phyloP scores from a whole-genome alignment of 1,140 invertebrate species.

The Copidosoma floridanum region DNA sequence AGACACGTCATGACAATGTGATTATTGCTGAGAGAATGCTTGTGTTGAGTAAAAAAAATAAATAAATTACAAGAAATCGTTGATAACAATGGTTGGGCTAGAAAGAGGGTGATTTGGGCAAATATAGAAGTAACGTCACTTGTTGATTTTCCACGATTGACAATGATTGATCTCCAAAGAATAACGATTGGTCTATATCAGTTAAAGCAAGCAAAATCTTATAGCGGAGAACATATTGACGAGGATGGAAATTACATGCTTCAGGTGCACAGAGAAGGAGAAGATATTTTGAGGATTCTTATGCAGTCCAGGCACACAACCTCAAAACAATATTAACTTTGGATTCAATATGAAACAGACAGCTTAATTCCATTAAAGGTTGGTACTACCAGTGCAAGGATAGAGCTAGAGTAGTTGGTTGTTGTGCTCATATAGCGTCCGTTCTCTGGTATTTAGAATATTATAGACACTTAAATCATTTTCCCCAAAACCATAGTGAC shows the following conservation, averaged over 20 bases:
- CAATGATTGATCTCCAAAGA: neutral
- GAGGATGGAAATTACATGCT: neutral
- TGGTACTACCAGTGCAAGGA: slow-evolving; percentile 8
- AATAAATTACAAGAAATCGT: neutral
- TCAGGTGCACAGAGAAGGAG: neutral
- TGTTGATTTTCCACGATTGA: neutral
- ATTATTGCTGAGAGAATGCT: no score
- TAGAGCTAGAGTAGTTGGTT: slow-evolving; percentile 1
- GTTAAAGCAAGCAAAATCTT: neutral
- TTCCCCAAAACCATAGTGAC: neutral
- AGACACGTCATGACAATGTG: neutral
- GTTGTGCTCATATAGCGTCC: slow-evolving; percentile 13
- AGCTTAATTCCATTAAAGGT: slow-evolving; percentile 16
- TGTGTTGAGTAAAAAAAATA: neutral
- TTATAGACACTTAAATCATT: neutral
- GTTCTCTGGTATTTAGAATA: slow-evolving; percentile 9
- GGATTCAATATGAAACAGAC: slow-evolving; percentile 1
- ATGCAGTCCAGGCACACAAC: neutral
- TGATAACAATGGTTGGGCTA: neutral
- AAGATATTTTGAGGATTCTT: slow-evolving; percentile 9
- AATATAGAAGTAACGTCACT: slow-evolving; percentile 1
- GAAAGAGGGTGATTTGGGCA: slow-evolving; percentile 8
- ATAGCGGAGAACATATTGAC: slow-evolving; percentile 1
- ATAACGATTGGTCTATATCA: neutral
- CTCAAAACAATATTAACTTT: no score